phyloP scores from a whole-genome alignment of 1,140 invertebrate species.

The Calycopis cecrops region DNA sequence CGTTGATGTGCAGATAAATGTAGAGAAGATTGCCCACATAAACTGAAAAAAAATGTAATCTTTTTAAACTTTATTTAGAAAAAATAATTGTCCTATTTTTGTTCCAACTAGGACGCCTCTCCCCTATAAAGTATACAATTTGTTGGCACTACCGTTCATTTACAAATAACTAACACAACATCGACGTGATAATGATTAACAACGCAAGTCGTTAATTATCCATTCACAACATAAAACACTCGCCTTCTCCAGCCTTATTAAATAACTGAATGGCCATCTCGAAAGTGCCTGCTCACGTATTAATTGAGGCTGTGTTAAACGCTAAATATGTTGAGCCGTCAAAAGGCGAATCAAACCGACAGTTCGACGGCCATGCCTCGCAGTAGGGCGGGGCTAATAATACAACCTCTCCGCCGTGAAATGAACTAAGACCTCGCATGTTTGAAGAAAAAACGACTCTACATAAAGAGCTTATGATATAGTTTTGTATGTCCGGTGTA shows the following conservation, averaged over 20 bases:
- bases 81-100: no score
- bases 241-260: conserved; percentile 1
- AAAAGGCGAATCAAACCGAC: conserved; percentile 56
- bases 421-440: conserved; percentile 29
- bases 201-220: no score
- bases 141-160: no score
- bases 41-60: no score
- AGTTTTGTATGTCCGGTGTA: conserved; percentile 36
- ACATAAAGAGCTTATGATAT: conserved; percentile 29
- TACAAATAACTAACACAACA: no score
- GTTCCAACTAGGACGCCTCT: no score
- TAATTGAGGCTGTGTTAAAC: conserved; percentile 7
- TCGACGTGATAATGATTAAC: no score
- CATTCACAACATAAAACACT: no score
- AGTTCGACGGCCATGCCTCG: conserved; percentile 55
- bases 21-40: no score
- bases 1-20: no score
- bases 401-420: conserved; percentile 24
- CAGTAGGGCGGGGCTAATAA: conserved; percentile 60
- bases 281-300: conserved; percentile 4
- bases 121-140: no score
- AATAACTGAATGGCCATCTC: not conserved
- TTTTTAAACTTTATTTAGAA: no score
- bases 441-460: conserved; percentile 40
- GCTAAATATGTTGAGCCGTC: conserved; percentile 16